Percentiles rank a stretch among this genome's conserved stretches.
Evolutionary conservation across 2,113 vertebrate species (phyloP).

Genomic region (Cavia porcellus): DNA sequence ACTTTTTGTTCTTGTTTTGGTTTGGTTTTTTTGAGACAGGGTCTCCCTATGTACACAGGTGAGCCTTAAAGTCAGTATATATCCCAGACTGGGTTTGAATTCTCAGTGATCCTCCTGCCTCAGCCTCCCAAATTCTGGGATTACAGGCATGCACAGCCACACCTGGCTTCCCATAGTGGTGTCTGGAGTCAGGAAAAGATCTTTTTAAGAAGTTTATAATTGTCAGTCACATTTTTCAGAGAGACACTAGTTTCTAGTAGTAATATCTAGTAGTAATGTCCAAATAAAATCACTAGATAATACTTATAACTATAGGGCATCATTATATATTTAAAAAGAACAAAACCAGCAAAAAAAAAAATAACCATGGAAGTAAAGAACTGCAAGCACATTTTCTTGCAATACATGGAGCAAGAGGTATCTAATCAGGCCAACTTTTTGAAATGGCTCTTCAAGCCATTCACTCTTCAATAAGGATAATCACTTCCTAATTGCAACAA

Average conservation of each 20-base stretch:
- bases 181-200: not conserved
- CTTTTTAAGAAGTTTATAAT: not conserved
- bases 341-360: not conserved
- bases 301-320: not conserved
- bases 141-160: not conserved
- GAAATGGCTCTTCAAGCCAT: slow-evolving; percentile 21
- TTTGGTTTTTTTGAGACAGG: not conserved
- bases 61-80: not conserved
- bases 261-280: not conserved
- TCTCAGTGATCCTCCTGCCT: not conserved
- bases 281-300: not conserved
- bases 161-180: too few species aligned
- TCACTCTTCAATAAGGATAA: not conserved
- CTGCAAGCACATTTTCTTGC: not conserved
- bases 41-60: not conserved
- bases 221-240: not conserved
- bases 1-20: too few species aligned
- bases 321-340: slow-evolving; percentile 10
- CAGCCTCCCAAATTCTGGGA: not conserved
- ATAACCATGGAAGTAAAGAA: not conserved
- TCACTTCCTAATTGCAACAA: not conserved
- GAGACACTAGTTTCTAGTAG: not conserved
- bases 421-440: not conserved
- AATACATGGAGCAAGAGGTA: not conserved
- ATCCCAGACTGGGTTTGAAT: not conserved